Percentiles rank a stretch among this genome's conserved stretches.
phyloP scores from a whole-genome alignment of 2,113 vertebrate genomes.

The Nothocercus nigrocapillus region DNA sequence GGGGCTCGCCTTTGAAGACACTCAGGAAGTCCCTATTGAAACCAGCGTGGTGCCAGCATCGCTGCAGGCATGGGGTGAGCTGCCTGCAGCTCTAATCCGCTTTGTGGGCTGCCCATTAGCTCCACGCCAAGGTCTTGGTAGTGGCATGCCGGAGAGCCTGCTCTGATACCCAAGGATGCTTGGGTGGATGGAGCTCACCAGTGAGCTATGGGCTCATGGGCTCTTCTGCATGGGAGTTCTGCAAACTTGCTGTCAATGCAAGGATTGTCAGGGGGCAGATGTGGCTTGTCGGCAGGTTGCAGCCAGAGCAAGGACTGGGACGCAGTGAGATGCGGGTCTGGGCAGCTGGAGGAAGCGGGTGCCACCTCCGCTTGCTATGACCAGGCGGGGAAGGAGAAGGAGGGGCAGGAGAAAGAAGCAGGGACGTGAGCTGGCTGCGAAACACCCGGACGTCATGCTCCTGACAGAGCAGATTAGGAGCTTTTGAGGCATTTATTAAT shows the following conservation, averaged over 20 bases:
- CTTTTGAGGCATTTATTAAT: slow-evolving; percentile 73
- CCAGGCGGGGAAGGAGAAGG: slow-evolving; percentile 38
- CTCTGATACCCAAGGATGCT: background rate
- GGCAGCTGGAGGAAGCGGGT: background rate
- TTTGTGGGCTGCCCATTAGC: background rate
- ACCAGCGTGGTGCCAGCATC: background rate
- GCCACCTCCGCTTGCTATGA: slow-evolving; percentile 54
- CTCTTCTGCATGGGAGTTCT: background rate
- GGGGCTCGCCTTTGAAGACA: background rate
- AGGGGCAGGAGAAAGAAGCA: background rate
- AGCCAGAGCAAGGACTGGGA: background rate
- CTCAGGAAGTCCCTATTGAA: background rate
- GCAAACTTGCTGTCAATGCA: accelerated
- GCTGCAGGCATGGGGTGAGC: background rate
- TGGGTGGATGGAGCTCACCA: background rate
- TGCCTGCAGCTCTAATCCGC: background rate
- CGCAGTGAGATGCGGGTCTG: background rate
- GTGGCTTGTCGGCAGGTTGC: accelerated
- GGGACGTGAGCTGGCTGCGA: slow-evolving; percentile 68
- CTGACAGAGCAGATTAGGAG: slow-evolving; percentile 72
- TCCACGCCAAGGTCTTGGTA: background rate
- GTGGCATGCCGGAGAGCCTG: background rate
- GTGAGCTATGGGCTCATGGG: background rate
- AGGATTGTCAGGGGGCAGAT: accelerated
- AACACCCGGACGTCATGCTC: slow-evolving; percentile 46